phyloP scores from a whole-genome alignment of 2,797 vertebrate genomes.

The Lycodopsis pacificus region DNA sequence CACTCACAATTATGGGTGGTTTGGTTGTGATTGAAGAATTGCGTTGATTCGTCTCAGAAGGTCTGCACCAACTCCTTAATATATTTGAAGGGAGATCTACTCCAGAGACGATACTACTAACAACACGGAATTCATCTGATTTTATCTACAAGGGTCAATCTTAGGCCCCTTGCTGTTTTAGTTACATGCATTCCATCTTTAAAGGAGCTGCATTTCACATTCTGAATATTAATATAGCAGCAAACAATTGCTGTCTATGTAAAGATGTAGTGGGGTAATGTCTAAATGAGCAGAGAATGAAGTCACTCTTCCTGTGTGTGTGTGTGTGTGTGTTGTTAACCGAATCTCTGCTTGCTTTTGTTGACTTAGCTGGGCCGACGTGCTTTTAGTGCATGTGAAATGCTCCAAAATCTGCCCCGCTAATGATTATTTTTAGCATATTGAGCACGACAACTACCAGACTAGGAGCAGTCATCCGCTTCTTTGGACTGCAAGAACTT shows the following conservation, averaged over 20 bases:
- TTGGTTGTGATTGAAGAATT: slow-evolving; percentile 28
- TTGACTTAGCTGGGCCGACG: not conserved
- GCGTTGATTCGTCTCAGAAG: slow-evolving; percentile 10
- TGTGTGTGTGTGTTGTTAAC: not conserved
- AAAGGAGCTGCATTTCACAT: not conserved
- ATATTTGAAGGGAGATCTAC: not conserved
- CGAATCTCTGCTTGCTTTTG: too few species aligned
- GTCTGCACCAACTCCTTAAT: not conserved
- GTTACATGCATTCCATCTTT: not conserved
- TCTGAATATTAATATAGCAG: not conserved
- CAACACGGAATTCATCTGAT: not conserved
- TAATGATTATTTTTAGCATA: not conserved
- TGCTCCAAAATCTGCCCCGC: not conserved
- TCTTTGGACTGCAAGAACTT: not conserved
- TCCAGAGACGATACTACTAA: not conserved
- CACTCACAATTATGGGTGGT: not conserved
- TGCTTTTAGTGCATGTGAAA: not conserved
- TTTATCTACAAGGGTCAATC: not conserved
- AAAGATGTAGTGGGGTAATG: not conserved
- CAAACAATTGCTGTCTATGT: not conserved
- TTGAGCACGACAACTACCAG: not conserved
- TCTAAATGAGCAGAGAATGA: too few species aligned
- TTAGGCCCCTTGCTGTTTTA: not conserved
- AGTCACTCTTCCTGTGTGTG: too few species aligned
- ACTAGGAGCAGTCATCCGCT: not conserved